Base-by-base conservation (phyloP, 2,797 vertebrate genomes). In the Poecile montanus region DNA sequence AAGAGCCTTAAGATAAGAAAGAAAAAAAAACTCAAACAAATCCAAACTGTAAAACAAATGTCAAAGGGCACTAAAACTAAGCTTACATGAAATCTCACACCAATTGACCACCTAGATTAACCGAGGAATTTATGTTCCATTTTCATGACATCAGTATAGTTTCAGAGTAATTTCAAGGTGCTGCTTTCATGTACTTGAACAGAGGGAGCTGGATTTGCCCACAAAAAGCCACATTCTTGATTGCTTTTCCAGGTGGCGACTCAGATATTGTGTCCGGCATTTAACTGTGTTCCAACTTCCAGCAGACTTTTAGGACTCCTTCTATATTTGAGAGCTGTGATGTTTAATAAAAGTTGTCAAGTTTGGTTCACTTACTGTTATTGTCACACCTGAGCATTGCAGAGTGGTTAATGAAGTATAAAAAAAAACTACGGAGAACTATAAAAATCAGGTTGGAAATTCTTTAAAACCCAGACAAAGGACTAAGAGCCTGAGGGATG, bases 171-270 rank as follows among this genome's bases (percentile, higher is more conserved):
- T 84, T 93, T 84, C 63, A 93, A 95, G 77, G 84, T 44, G 53
- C 77, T 7, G 16, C 71, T 92, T 81, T 86, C 48, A 82, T 34
- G 25, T 44, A 47, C 38, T 74, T 60, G 47, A 93, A 53, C 29
- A 45, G 63, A 63, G 5, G 11, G 65, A 91, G n/a, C 13, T 94
- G 54, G 34, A 38, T 85, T 73, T 77, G 34, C 38, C 42, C 68
- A 48, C 7, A 78, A 68, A 93, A 92, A 93, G 45, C 26, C 78
- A 88, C 38, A 17, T 11, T 67, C 42, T 20, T 91, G 66, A 89
- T 89, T 83, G 38, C 54, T 91, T 93, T 92, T 77, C 72, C 91
- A 92, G 85, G 68, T 92, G 85, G 19, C 78, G 80, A 30, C 75
- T 82, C 57, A 27, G 75, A 76, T 89, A 53, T 2, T 57, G 30